A percentile compares a stretch with the other conserved stretches of the same genome.
Evolutionary conservation across 2,113 vertebrate genomes (phyloP).

Genomic region (Cepphus grylle): DNA sequence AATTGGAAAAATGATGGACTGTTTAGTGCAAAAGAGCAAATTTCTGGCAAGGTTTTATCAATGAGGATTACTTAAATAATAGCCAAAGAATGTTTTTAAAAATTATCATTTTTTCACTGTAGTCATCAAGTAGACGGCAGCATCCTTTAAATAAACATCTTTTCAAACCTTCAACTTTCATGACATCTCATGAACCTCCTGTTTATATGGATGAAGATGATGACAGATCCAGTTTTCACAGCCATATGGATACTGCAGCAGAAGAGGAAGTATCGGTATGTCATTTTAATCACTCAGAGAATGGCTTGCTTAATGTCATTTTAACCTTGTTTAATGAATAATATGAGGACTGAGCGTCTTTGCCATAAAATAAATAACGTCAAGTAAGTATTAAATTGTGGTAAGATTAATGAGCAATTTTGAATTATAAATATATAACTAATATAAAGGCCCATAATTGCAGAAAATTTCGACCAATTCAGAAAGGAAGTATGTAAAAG

Average conservation of each 20-base stretch:
- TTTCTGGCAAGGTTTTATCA: neutral
- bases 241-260: slow-evolving; percentile 78
- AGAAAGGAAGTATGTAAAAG: neutral
- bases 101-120: slow-evolving; percentile 44
- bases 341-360: neutral
- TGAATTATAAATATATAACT: neutral
- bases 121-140: slow-evolving; percentile 94
- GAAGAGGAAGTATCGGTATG: slow-evolving; percentile 88
- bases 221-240: slow-evolving; percentile 86
- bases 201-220: slow-evolving; percentile 99
- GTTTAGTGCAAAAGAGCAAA: neutral
- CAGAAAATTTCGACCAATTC: neutral
- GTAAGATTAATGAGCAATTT: neutral
- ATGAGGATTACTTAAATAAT: neutral
- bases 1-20: neutral
- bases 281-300: neutral
- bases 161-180: slow-evolving; percentile 97
- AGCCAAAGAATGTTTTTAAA: slow-evolving; percentile 11
- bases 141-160: slow-evolving; percentile 98
- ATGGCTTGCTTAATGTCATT: neutral
- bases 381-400: neutral
- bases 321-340: neutral
- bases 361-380: neutral
- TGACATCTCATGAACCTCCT: slow-evolving; percentile 96
- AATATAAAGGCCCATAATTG: neutral